Base-by-base conservation (phyloP, 92 coral and sea anemone species). In the Nematostella vectensis region DNA sequence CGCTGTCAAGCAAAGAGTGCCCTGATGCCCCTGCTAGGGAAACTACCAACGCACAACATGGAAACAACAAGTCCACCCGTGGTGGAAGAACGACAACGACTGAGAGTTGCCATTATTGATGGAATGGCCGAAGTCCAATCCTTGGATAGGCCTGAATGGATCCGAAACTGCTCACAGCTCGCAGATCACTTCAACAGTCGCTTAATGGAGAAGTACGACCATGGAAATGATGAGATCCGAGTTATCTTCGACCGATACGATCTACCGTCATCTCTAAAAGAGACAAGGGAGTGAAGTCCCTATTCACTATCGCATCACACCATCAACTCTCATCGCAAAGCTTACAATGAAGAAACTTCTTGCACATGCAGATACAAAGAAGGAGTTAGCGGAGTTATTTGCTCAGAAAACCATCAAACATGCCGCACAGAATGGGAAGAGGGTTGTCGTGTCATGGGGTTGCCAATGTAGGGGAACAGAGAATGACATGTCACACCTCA, bases 81-180 rank as follows among this genome's bases (percentile, higher is more conserved):
- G 18, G 51, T 9, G 21, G 4, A 22, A 4, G 11, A 17, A 4
- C 11, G 18, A 22, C 51, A 45, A 45, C 9, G 51, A 51, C 3
- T 44, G 56, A 38, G 44, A 58, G 73, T 72, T 1, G 45, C 50
- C 23, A 30, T 72, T 29, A 31, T 74, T 22, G 77, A 69, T 58
- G 78, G 70, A 23, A 78, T 72, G 85, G 65, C 80, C 8, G 77
- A 77, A 24, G 77, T 77, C 3, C 73, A 69, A 58, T 62, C 71
- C 20, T 47, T 76, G 10, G 66, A 76, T 61, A 76, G 69, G 61
- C 80, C 80, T 10, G 76, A 29, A n/a, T 10, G 38, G 82, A 60
- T 61, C 27, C 11, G 27, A 11, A 59, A 31, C 57, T 75, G 82
- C 55, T 75, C 71, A 13, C 58, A 75, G 3, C 59, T 75, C 15